Base-by-base conservation (phyloP, 2,113 vertebrate species). In the Poicephalus gulielmi region DNA sequence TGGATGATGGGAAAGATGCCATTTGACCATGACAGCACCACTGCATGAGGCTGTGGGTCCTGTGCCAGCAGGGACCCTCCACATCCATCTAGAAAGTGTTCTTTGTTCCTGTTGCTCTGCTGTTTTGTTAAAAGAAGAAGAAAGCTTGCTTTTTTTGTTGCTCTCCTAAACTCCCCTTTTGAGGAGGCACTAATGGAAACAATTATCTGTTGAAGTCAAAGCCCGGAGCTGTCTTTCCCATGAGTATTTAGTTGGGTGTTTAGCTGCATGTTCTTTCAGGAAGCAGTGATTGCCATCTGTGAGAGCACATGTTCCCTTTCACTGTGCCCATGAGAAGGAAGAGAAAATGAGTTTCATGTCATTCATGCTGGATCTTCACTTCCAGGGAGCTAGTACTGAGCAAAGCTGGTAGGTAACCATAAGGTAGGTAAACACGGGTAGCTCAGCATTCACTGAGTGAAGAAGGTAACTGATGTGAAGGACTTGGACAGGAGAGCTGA, bases 11-110 rank as follows among this genome's bases (percentile, higher is more conserved):
- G 9, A 30, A 39, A 8, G 70, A 11, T 27, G 55, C 28, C 1
- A 8, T 3, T 28, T 3, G 19, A 8, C 10, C 4, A 7, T 0
- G 25, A 43, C 31, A 6, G 25, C 17, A 17, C 2, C 2, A 2
- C 30, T 35, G 41, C 17, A 1, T 16, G 3, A 57, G 18, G 25
- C 37, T 3, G 39, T 10, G 69, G 35, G 49, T 13, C 41, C 27
- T 43, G 30, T 35, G 31, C 69, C 52, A 13, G 30, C 8, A 2
- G 11, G 11, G 13, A 52, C 37, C 33, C 13, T 2, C 0, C 1
- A 2, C 23, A 0, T 1, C 18, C 49, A 19, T 53, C 66, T 43
- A 23, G 4, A 16, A 80, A 75, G 78, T 5, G 16, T 33, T 64
- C 28, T 55, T 50, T 35, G 6, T 55, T 87, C 39, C 59, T 46